phyloP scores from a whole-genome alignment of 2,888 invertebrate species.

The Heliconius cydno region DNA sequence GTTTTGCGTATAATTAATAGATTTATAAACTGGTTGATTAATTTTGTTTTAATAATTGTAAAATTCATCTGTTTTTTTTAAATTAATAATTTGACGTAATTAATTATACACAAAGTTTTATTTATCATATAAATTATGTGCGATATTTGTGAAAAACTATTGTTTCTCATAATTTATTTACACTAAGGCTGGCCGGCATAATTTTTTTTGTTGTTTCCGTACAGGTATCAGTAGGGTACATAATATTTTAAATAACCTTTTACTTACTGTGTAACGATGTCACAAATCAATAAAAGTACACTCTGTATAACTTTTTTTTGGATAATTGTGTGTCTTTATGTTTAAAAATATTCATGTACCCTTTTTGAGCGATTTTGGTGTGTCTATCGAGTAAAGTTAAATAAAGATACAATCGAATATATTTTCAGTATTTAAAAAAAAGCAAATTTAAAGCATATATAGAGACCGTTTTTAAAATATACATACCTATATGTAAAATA shows the following conservation, averaged over 20 bases:
- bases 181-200: conserved; percentile 22
- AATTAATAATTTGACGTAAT: not conserved
- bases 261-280: not conserved
- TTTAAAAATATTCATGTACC: conserved; percentile 15
- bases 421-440: conserved; percentile 16
- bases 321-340: not conserved
- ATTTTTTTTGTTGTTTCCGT: conserved; percentile 27
- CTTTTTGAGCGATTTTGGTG: conserved; percentile 14
- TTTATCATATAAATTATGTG: conserved; percentile 33
- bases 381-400: conserved; percentile 31
- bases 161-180: conserved; percentile 31
- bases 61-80: not conserved
- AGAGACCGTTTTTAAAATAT: conserved; percentile 9
- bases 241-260: not conserved
- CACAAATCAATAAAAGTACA: conserved; percentile 7
- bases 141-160: conserved; percentile 28
- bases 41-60: not conserved
- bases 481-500: not conserved
- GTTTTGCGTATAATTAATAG: conserved; percentile 19
- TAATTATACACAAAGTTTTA: conserved; percentile 31
- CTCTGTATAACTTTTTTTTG: not conserved
- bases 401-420: not conserved
- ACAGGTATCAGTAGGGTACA: conserved; percentile 22
- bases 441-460: conserved; percentile 4
- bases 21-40: not conserved